Base-by-base conservation (phyloP, 2,113 vertebrate genomes). In the Sus scrofa region DNA sequence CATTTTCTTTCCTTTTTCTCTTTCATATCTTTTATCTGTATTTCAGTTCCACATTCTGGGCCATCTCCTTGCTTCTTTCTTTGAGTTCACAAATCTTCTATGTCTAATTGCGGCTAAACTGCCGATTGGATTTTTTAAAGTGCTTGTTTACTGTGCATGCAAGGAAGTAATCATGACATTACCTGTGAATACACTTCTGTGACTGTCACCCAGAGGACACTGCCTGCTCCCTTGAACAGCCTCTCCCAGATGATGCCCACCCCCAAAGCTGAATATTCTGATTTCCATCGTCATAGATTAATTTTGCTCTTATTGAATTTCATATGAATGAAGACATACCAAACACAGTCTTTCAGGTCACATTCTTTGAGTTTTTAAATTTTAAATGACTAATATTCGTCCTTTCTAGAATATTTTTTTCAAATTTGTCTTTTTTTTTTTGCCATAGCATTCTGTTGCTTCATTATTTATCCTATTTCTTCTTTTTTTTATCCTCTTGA, bases 311-410 rank as follows among this genome's bases (percentile, higher is more conserved):
- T 50, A 34, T 0, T 39, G 62, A 75, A 75, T 88, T 94, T 82
- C 19, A 20, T 20, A n/a, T 32, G 39, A 81, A 44, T 58, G 54
- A 20, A 94, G 83, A 74, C 32, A n/a, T 91, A 62, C 13, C 86
- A 81, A 30, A 63, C 32, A 37, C 1, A 20, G 94, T 81, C 34
- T 85, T 91, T 81, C 54, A 22, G 86, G 34, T 86, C 52, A 65
- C 14, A 7, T 68, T n/a, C 44, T 95, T 93, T 93, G 24, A 60
- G 24, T 32, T 67, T 94, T 81, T 85, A 56, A 6, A 71, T 82
- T 92, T 94, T 82, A 56, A 88, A 44, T 88, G 71, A 60, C 20
- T 74, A 13, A 16, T 50, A 82, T 89, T 70, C 81, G 6, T 86
- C 52, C 30, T 73, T 87, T 52, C 34, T 74, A 73, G 62, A 78